A percentile compares a stretch with the other conserved stretches of the same genome.
Conservation (phyloP, 1,140 invertebrate genomes). For the roundworm (Caenorhabditis elegans) region WBcel235 BX284605.5:7786001-7786500, state of each 20-base stretch:
- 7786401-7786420: no score
- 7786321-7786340: no score
- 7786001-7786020: not conserved
- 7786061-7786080: not conserved
- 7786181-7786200: not conserved
- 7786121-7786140: not conserved
- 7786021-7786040: not conserved
- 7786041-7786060: not conserved
- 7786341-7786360: no score
- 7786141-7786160: no score
- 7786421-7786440: no score
- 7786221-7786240: not conserved
- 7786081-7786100: not conserved
- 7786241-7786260: not conserved
- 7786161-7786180: not conserved
- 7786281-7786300: not conserved
- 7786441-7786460: no score
- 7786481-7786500: no score
- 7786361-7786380: no score
- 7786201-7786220: not conserved
- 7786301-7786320: slow-evolving; percentile 15
- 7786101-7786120: not conserved
- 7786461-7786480: no score
- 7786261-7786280: not conserved
- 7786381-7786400: no score